These are phyloP conservation scores for Austrofundulus limnaeus DNA, from an alignment of 2,113 vertebrate genomes.

Conservation along the genomic window DNA sequence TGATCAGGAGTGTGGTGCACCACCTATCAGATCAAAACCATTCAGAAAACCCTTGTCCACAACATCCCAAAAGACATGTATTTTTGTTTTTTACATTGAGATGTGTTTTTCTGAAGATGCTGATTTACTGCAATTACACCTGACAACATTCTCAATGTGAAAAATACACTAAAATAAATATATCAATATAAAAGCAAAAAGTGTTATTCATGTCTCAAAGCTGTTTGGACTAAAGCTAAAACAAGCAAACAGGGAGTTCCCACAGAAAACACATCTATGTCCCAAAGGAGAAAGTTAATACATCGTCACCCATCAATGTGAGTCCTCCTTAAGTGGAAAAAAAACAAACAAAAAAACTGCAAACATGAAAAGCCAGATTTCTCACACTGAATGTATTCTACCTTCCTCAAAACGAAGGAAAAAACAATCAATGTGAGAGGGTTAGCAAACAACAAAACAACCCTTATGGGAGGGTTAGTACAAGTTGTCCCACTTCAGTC, in stretches of 20 bases:
- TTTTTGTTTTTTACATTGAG: constrained; percentile 50
- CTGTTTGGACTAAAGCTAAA: constrained; percentile 28
- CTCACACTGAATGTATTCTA: constrained; percentile 8
- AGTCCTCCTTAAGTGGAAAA: constrained; percentile 26
- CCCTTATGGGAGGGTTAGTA: constrained; percentile 57
- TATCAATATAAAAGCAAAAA: constrained; percentile 6
- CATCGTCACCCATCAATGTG: constrained; percentile 1
- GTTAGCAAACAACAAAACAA: constrained; percentile 49
- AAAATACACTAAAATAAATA: constrained; percentile 9
- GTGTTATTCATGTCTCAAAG: constrained; percentile 41
- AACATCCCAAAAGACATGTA: background rate
- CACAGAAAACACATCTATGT: constrained; percentile 20
- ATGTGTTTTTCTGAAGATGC: constrained; percentile 2
- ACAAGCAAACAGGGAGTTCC: constrained; percentile 30
- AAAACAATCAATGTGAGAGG: constrained; percentile 18
- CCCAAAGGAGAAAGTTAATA: constrained; percentile 10
- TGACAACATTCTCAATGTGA: constrained; percentile 45
- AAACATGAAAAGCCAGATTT: constrained; percentile 51
- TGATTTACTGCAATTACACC: background rate
- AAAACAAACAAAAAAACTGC: constrained; percentile 13
- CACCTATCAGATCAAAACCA: background rate
- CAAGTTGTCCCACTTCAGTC: constrained; percentile 48
- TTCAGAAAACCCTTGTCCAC: background rate
- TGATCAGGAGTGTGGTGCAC: no score
- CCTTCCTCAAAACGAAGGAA: constrained; percentile 39